Evolutionary conservation across 2,888 invertebrate species (phyloP), one percentile per base, ranked within the genome.

Genomic region (Gymnoscelis rufifasciata): DNA sequence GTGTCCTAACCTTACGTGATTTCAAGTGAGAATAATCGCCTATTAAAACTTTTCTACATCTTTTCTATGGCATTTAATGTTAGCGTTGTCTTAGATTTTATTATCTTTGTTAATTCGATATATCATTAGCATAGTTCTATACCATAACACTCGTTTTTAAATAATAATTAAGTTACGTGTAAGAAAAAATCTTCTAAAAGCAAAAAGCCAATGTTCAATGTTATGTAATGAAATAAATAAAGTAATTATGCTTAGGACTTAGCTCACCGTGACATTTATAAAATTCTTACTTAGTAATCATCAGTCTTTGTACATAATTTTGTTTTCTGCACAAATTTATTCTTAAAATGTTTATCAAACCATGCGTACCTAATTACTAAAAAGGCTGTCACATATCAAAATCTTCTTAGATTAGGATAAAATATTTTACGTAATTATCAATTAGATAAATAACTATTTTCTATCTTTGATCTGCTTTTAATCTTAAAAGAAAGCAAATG

Each of bases 61-160:
- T 86, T 88, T 87, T 86, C 86, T 84, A 84, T 78, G 80, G 75
- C 73, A 69, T 83, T 83, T 83, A 84, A 80, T 76, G 86, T 87
- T 84, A 86, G 76, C 74, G 81, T 86, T 86, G 73, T 64, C 54
- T 57, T 59, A 57, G 48, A 52, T 49, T 52, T 37, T 40, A 47
- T 45, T 11, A 46, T 52, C 46, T 51, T 51, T 38, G 47, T 28
- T 46, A 36, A 29, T 33, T 33, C n/a, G 15, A 24, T 30, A 43
- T 43, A 43, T 10, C 15, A 14, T 35, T 43, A 43, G 26, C 10
- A 15, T 43, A 35, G 15, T 43, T 47, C 24, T 7, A 29, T 38
- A 28, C 13, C 13, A 8, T 31, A 33, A 13, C 15, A 30, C 12
- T 33, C 14, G 15, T 33, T 10, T 13, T 33, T 33, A 33, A 14